A percentile compares a stretch with the other conserved stretches of the same genome.
These are phyloP conservation scores for Burhinus bistriatus DNA, from an alignment of 2,113 vertebrate genomes.

Conservation along the genomic window DNA sequence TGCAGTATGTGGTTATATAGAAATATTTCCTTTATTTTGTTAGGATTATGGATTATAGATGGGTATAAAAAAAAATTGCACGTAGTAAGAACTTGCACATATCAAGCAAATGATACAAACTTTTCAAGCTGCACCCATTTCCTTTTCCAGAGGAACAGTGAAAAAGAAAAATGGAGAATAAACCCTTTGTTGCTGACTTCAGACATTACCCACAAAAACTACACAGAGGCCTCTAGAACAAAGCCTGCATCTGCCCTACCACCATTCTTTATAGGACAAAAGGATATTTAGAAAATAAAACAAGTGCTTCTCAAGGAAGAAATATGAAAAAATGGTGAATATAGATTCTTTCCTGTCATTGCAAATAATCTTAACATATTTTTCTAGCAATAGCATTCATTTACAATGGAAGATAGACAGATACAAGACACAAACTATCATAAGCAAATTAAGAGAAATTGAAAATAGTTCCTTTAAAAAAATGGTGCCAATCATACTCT, in stretches of 20 bases:
- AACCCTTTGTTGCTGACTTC: not conserved
- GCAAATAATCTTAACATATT: not conserved
- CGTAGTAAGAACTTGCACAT: not conserved
- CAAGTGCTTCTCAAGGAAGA: not conserved
- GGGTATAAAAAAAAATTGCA: not conserved
- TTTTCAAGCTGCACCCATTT: not conserved
- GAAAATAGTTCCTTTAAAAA: not conserved
- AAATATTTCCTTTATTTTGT: not conserved
- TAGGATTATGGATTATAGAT: not conserved
- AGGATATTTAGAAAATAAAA: not conserved
- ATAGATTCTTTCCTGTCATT: not conserved
- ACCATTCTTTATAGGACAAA: not conserved
- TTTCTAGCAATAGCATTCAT: not conserved
- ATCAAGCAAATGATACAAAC: not conserved
- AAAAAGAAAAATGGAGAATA: not conserved
- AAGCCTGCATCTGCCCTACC: not conserved
- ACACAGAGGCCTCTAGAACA: not conserved
- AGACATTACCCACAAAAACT: not conserved
- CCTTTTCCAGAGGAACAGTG: not conserved
- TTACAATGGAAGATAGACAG: not conserved
- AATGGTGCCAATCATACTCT: not conserved
- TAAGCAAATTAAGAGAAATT: not conserved
- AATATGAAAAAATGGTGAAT: not conserved
- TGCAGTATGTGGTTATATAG: not conserved
- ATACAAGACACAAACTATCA: not conserved